A percentile compares a stretch with the other conserved stretches of the same genome.
Evolutionary conservation across 2,888 invertebrate genomes (phyloP).

Genomic region (Ferrisia virgata): DNA sequence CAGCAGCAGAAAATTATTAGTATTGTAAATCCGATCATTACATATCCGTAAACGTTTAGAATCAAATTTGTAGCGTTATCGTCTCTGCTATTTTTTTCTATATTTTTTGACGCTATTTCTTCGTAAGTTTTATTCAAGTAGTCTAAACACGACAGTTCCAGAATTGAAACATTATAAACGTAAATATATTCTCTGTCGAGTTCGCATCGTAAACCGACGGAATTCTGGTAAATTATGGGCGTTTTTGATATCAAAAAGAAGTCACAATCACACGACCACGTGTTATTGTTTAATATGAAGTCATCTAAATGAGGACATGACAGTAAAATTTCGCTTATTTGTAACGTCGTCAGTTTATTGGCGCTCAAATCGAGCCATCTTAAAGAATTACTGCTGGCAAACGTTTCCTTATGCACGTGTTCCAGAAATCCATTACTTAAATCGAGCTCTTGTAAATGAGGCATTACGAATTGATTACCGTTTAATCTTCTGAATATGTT

Average conservation of each 20-base stretch:
- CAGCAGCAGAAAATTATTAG: constrained; percentile 20
- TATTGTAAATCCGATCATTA: background rate
- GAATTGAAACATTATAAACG: background rate
- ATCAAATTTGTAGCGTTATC: constrained; percentile 28
- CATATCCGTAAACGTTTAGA: constrained; percentile 25
- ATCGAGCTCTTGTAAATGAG: constrained; percentile 6
- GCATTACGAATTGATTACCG: background rate
- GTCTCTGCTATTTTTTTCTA: background rate
- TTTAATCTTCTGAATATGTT: constrained; percentile 12
- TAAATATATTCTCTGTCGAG: background rate
- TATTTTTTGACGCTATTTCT: background rate
- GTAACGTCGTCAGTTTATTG: constrained; percentile 10
- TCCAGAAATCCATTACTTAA: constrained; percentile 13
- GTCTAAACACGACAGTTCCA: background rate
- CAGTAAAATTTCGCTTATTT: background rate
- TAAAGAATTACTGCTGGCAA: background rate
- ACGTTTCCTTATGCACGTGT: background rate
- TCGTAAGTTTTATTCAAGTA: background rate
- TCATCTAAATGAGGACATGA: background rate
- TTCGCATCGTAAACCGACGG: background rate
- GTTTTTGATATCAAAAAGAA: background rate
- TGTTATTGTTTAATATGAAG: constrained; percentile 7
- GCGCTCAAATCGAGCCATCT: constrained; percentile 12
- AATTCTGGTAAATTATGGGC: background rate
- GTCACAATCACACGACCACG: constrained; percentile 30